phyloP scores from a whole-genome alignment of 2,888 invertebrate genomes.

The Volucella inanis region DNA sequence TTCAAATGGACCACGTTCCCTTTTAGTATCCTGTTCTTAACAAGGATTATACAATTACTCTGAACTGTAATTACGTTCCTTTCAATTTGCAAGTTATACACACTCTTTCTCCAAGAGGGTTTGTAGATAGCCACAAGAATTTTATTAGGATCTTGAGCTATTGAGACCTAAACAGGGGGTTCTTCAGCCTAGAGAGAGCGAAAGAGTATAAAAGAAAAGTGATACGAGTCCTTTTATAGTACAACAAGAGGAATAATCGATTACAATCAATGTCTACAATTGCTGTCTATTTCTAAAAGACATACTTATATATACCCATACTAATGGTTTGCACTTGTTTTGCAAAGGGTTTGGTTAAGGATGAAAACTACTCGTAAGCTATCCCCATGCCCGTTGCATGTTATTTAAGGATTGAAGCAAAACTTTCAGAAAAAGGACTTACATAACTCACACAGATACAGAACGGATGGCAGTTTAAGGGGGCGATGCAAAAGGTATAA shows the following conservation, averaged over 20 bases:
- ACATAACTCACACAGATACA: too few species aligned
- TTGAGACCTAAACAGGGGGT: slow-evolving; percentile 22
- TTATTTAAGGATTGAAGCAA: slow-evolving; percentile 2
- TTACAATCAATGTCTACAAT: slow-evolving; percentile 33
- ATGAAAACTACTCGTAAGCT: background rate
- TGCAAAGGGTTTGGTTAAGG: background rate
- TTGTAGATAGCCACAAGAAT: background rate
- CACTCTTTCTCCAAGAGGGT: background rate
- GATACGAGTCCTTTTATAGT: slow-evolving; percentile 21
- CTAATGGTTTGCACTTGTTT: background rate
- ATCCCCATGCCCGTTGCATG: slow-evolving; percentile 22
- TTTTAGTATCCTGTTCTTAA: slow-evolving; percentile 41
- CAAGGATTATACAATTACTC: slow-evolving; percentile 60
- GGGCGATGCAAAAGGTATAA: slow-evolving; percentile 30
- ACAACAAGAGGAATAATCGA: slow-evolving; percentile 49
- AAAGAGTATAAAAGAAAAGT: slow-evolving; percentile 37
- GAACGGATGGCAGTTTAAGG: too few species aligned
- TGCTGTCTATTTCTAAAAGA: background rate
- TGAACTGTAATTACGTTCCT: slow-evolving; percentile 47
- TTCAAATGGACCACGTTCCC: slow-evolving; percentile 42
- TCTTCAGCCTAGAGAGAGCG: background rate
- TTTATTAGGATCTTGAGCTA: slow-evolving; percentile 7
- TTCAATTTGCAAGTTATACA: slow-evolving; percentile 49
- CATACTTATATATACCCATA: background rate
- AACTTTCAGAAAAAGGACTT: slow-evolving; percentile 1